Evolutionary conservation across 2,113 vertebrate species (phyloP).

Genomic region (Cairina moschata): DNA sequence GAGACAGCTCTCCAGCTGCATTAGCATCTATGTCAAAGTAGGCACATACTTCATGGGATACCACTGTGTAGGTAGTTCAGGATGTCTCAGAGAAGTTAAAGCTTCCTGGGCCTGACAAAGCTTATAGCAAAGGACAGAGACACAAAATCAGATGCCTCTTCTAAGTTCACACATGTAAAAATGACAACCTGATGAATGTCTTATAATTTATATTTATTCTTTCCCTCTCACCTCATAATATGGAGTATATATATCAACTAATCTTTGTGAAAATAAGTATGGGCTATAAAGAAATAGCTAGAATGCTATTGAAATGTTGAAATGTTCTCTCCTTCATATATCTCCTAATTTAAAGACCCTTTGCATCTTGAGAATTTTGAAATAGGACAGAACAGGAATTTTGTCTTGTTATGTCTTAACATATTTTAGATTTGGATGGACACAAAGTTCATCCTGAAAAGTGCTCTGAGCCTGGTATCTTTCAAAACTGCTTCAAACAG

Average conservation of each 20-base stretch:
- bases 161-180: not conserved
- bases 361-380: not conserved
- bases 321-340: not conserved
- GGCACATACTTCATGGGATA: not conserved
- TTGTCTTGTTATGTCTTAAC: not conserved
- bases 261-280: not conserved
- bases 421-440: not conserved
- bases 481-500: not conserved
- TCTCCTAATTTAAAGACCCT: not conserved
- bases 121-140: not conserved
- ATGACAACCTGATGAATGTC: not conserved
- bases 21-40: not conserved
- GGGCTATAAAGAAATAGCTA: not conserved
- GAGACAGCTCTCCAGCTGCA: not conserved
- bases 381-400: not conserved
- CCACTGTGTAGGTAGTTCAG: not conserved
- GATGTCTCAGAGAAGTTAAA: not conserved
- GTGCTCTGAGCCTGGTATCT: not conserved
- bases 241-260: not conserved
- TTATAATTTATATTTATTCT: not conserved
- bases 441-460: not conserved
- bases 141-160: not conserved
- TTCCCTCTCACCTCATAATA: not conserved
- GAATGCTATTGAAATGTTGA: not conserved
- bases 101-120: not conserved